These are phyloP conservation scores for Harpagoxenus sublaevis DNA, from an alignment of 2,888 invertebrate genomes.

Conservation along the genomic window DNA sequence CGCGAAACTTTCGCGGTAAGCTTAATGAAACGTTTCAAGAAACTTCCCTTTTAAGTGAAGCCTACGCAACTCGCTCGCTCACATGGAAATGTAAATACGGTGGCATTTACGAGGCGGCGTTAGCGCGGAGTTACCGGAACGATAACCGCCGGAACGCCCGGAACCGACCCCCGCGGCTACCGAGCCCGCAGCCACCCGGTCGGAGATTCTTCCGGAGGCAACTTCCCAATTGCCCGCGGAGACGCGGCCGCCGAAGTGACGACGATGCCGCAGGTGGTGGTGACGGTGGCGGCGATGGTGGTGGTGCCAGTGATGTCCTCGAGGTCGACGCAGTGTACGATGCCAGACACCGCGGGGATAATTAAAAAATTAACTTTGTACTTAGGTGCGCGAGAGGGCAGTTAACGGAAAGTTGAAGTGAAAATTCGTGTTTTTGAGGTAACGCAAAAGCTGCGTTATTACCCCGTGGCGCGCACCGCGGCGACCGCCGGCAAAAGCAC, in stretches of 20 bases:
- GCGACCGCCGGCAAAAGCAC: slow-evolving; percentile 80
- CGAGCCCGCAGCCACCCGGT: slow-evolving; percentile 13
- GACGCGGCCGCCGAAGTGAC: slow-evolving; percentile 54
- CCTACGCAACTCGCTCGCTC: slow-evolving; percentile 52
- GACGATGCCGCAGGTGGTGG: slow-evolving; percentile 8
- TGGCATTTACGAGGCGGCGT: slow-evolving; percentile 65
- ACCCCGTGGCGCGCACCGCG: slow-evolving; percentile 74
- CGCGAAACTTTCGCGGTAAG: slow-evolving; percentile 44
- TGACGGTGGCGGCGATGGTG: neutral
- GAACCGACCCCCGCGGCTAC: slow-evolving; percentile 52
- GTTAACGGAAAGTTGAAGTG: slow-evolving; percentile 85
- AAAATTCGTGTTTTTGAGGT: slow-evolving; percentile 86
- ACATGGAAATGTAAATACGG: slow-evolving; percentile 60
- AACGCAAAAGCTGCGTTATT: slow-evolving; percentile 80
- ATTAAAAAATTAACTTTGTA: slow-evolving; percentile 85
- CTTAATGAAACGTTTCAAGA: slow-evolving; percentile 56
- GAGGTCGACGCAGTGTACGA: slow-evolving; percentile 45
- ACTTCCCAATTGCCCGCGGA: slow-evolving; percentile 69
- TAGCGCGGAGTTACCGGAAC: slow-evolving; percentile 67
- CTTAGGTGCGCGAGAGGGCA: slow-evolving; percentile 81
- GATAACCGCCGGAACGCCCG: slow-evolving; percentile 64
- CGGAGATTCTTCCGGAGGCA: slow-evolving; percentile 59
- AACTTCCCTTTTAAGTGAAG: slow-evolving; percentile 70
- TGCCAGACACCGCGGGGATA: slow-evolving; percentile 75
- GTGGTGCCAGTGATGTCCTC: slow-evolving; percentile 32